Evolutionary conservation across 2,888 invertebrate genomes (phyloP).

Genomic region (Mayetiola destructor): DNA sequence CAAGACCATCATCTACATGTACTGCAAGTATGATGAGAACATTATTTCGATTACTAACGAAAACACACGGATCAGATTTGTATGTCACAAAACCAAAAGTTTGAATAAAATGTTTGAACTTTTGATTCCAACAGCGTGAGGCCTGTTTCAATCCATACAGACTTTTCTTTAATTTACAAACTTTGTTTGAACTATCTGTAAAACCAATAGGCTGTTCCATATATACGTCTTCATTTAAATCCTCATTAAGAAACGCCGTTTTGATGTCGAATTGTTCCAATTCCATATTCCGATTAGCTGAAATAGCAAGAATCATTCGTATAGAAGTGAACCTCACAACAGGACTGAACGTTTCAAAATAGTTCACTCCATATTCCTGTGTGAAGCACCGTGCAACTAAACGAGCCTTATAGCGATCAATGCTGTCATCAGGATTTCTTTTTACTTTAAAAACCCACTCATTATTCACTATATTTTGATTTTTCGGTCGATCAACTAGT

Average conservation of each 20-base stretch:
- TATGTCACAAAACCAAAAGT: slow-evolving; percentile 20
- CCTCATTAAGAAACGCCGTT: slow-evolving; percentile 23
- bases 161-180: slow-evolving; percentile 16
- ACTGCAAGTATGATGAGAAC: slow-evolving; percentile 15
- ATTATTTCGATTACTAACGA: background rate
- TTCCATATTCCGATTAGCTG: slow-evolving; percentile 19
- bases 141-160: slow-evolving; percentile 21
- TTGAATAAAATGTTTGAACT: slow-evolving; percentile 16
- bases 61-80: slow-evolving; percentile 19
- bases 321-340: slow-evolving; percentile 18
- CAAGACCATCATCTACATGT: slow-evolving; percentile 15
- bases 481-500: background rate
- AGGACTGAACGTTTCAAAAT: slow-evolving; percentile 21
- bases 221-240: slow-evolving; percentile 14
- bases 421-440: background rate
- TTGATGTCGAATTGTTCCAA: slow-evolving; percentile 19
- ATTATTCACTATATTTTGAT: background rate
- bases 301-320: slow-evolving; percentile 18
- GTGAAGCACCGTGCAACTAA: slow-evolving; percentile 20
- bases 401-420: slow-evolving; percentile 16
- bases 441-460: background rate
- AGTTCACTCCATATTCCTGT: slow-evolving; percentile 19
- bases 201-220: slow-evolving; percentile 19
- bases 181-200: slow-evolving; percentile 2
- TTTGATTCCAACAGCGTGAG: slow-evolving; percentile 19